These are phyloP conservation scores for Periophthalmus magnuspinnatus DNA, from an alignment of 2,797 vertebrate genomes.

Conservation along the genomic window DNA sequence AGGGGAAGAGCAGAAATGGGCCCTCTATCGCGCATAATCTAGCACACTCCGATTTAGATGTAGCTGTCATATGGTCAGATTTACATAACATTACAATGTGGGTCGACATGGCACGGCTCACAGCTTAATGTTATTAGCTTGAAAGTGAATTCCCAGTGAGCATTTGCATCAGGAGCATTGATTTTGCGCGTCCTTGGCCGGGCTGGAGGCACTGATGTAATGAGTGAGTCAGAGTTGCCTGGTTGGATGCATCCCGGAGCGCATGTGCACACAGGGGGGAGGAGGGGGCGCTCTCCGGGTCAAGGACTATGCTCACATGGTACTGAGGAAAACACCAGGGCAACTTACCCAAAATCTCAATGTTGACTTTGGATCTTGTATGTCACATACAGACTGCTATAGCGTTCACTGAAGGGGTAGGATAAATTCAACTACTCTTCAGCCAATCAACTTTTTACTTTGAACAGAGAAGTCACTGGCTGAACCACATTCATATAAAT, in stretches of 20 bases:
- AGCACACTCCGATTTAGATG: constrained; percentile 61
- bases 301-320: background rate
- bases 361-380: no score
- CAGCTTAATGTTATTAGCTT: constrained; percentile 75
- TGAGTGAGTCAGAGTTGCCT: constrained; percentile 67
- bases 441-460: no score
- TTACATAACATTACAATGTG: constrained; percentile 80
- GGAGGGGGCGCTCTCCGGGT: constrained; percentile 16
- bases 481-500: no score
- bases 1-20: constrained; percentile 61
- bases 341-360: background rate
- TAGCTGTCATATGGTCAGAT: constrained; percentile 76
- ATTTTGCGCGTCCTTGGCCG: constrained; percentile 71
- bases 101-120: constrained; percentile 60
- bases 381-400: no score
- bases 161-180: constrained; percentile 69
- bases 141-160: constrained; percentile 71
- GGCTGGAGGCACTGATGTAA: constrained; percentile 72
- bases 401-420: no score
- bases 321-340: background rate
- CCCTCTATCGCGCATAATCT: constrained; percentile 70
- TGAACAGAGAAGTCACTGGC: no score
- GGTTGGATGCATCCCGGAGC: constrained; percentile 29
- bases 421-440: no score
- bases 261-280: constrained; percentile 17